A percentile compares a stretch with the other conserved stretches of the same genome.
Conservation (phyloP, 2,888 invertebrate species). For the Drosophila paracracens region DNA sequence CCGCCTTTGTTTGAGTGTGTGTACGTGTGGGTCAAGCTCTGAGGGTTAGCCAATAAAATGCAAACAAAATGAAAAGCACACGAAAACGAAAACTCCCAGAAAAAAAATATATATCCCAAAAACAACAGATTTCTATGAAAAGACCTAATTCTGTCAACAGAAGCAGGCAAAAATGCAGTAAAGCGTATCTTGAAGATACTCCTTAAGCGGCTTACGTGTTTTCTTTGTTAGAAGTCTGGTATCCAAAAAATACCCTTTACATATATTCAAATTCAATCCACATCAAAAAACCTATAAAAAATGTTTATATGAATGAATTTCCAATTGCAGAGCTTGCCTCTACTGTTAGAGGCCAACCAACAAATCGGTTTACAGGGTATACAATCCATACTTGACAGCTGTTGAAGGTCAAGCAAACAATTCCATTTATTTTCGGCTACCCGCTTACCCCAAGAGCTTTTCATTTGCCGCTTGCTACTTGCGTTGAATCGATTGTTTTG, state of each 20-base stretch:
- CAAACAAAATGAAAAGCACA: constrained; percentile 67
- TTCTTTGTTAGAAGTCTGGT: neutral
- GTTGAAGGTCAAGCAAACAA: constrained; percentile 71
- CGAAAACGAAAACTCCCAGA: constrained; percentile 23
- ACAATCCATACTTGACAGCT: constrained; percentile 34
- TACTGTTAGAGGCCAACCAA: neutral
- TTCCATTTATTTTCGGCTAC: constrained; percentile 63
- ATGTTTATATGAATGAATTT: neutral
- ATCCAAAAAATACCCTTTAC: neutral
- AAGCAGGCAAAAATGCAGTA: neutral
- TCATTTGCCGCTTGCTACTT: constrained; percentile 19
- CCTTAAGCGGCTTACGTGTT: constrained; percentile 16
- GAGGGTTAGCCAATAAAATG: constrained; percentile 61
- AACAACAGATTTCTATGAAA: constrained; percentile 28
- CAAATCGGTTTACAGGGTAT: constrained; percentile 25
- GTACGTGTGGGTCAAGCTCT: constrained; percentile 49
- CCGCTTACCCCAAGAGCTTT: constrained; percentile 30
- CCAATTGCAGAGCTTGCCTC: neutral
- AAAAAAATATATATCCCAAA: neutral
- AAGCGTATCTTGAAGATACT: constrained; percentile 26
- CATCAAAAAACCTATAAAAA: neutral
- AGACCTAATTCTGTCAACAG: constrained; percentile 29
- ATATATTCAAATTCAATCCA: neutral
- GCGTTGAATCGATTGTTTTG: constrained; percentile 63
- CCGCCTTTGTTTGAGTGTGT: constrained; percentile 17